Conservation (phyloP, 2,888 invertebrate genomes). For the Diaphora mendica region DNA sequence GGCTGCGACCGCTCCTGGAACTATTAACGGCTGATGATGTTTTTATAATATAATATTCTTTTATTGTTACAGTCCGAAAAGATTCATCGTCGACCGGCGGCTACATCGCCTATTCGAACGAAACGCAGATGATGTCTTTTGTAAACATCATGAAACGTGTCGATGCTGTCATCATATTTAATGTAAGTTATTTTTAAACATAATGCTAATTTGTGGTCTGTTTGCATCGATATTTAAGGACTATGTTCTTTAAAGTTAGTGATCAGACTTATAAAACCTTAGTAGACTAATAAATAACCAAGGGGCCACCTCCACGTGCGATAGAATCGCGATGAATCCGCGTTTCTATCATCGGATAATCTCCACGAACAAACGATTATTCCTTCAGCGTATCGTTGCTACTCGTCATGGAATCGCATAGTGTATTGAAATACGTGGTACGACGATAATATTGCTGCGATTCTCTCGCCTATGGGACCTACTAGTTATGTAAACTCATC, state of each 20-base stretch:
- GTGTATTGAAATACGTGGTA: too few relatives aligned
- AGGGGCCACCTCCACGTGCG: too few relatives aligned
- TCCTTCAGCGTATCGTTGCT: too few relatives aligned
- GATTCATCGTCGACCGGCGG: conserved; percentile 9
- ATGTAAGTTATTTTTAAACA: conserved; percentile 49
- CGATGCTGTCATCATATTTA: conserved; percentile 62
- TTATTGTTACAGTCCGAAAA: conserved; percentile 6
- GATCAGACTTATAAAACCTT: background rate
- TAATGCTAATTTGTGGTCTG: background rate
- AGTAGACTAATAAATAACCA: background rate
- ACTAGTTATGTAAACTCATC: too few relatives aligned
- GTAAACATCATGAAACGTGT: conserved; percentile 8
- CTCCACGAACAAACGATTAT: too few relatives aligned
- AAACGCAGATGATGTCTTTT: conserved; percentile 26
- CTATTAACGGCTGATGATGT: too few relatives aligned
- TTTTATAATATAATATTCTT: background rate
- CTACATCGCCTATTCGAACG: conserved; percentile 38
- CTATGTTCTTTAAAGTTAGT: background rate
- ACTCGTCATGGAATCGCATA: too few relatives aligned
- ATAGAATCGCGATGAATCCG: too few relatives aligned
- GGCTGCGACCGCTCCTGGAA: too few relatives aligned
- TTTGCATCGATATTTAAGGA: background rate
- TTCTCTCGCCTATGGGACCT: too few relatives aligned
- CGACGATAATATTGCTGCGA: too few relatives aligned
- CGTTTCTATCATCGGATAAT: too few relatives aligned